Evolutionary conservation across 2,797 vertebrate species (phyloP).

Genomic region (Lagodon rhomboides): DNA sequence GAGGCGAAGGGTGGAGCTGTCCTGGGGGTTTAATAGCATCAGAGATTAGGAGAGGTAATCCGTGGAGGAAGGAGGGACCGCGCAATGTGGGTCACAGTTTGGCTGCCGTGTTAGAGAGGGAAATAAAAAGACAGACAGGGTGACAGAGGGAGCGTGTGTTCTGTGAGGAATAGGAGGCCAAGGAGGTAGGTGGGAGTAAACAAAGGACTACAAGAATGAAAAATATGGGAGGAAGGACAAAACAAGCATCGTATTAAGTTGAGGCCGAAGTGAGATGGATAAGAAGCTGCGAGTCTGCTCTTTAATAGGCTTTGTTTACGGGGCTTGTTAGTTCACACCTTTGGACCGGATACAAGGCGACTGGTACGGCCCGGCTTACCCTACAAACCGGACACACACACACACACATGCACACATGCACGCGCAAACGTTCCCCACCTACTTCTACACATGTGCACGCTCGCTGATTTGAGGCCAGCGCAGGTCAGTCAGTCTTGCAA

Average conservation of each 20-base stretch:
- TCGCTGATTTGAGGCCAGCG: neutral
- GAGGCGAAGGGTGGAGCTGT: conserved; percentile 60
- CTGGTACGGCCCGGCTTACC: conserved; percentile 39
- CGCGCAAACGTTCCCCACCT: conserved; percentile 39
- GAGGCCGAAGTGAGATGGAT: conserved; percentile 30
- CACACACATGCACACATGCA: neutral
- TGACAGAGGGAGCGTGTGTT: conserved; percentile 35
- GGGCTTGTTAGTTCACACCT: conserved; percentile 75
- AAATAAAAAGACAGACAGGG: conserved; percentile 13
- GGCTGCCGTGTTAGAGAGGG: conserved; percentile 14
- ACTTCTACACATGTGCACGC: conserved; percentile 12
- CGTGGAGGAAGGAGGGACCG: conserved; percentile 66
- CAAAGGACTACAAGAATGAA: conserved; percentile 33
- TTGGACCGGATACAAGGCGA: conserved; percentile 41
- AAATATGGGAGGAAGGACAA: conserved; percentile 23
- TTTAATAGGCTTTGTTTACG: conserved; percentile 52
- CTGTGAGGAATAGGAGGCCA: conserved; percentile 31
- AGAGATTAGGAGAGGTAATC: conserved; percentile 85
- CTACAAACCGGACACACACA: conserved; percentile 22
- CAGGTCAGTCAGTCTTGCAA: conserved; percentile 54
- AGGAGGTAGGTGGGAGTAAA: conserved; percentile 46
- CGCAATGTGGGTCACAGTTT: conserved; percentile 73
- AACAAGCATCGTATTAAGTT: conserved; percentile 19
- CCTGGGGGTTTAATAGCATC: conserved; percentile 76
- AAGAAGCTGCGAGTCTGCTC: conserved; percentile 31